phyloP scores from a whole-genome alignment of 2,113 vertebrate species.

The Brachyhypopomus gauderio region DNA sequence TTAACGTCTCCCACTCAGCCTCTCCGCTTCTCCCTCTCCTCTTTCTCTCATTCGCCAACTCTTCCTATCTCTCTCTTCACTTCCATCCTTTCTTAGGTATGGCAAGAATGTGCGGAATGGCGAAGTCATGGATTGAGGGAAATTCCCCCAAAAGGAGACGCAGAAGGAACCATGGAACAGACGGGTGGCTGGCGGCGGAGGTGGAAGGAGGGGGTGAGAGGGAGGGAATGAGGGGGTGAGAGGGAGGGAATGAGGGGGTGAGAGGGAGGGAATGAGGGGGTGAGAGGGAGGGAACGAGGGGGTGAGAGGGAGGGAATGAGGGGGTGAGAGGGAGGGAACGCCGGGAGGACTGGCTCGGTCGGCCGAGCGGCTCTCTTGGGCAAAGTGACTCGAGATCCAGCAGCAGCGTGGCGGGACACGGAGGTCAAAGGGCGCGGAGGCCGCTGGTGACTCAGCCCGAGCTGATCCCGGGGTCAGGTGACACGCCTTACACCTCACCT shows the following conservation, averaged over 20 bases:
- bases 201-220: conserved; percentile 17
- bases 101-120: conserved; percentile 67
- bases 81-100: conserved; percentile 66
- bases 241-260: conserved; percentile 36
- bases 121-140: conserved; percentile 71
- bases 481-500: too few species aligned
- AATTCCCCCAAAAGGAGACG: conserved; percentile 65
- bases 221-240: conserved; percentile 5
- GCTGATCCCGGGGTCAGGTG: too few species aligned
- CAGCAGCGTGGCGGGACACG: conserved; percentile 9
- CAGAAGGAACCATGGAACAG: conserved; percentile 52
- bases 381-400: conserved; percentile 24
- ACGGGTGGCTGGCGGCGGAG: conserved; percentile 45
- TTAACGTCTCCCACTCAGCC: conserved; percentile 40
- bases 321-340: conserved; percentile 25
- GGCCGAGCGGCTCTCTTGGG: conserved; percentile 25
- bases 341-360: conserved; percentile 20
- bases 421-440: too few species aligned
- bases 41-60: conserved; percentile 22
- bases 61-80: conserved; percentile 49
- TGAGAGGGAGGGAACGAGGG: conserved; percentile 31
- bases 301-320: not conserved
- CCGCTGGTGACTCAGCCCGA: too few species aligned
- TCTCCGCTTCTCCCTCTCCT: conserved; percentile 48
- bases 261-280: not conserved